These are phyloP conservation scores for Crypturellus tataupa DNA, from an alignment of 2,797 vertebrate species.

Conservation along the genomic window DNA sequence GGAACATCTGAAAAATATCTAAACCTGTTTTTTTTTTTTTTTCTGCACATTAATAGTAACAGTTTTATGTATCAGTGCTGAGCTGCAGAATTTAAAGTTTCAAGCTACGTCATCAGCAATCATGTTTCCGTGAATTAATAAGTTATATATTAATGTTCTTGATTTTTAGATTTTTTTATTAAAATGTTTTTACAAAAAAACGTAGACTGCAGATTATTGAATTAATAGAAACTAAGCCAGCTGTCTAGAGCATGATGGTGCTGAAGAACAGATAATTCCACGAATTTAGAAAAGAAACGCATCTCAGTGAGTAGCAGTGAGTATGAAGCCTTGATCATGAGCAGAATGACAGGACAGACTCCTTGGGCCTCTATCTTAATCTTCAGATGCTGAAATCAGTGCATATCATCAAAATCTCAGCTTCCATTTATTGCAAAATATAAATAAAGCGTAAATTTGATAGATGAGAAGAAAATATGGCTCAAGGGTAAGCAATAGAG, in stretches of 20 bases:
- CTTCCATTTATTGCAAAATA: slow-evolving; percentile 40
- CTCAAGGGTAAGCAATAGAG: slow-evolving; percentile 4
- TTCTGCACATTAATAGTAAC: neutral
- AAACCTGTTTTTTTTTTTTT: neutral
- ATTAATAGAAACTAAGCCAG: neutral
- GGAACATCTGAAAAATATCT: neutral
- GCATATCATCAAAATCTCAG: neutral
- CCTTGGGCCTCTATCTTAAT: neutral
- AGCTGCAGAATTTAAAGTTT: slow-evolving; percentile 1
- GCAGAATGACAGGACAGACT: neutral
- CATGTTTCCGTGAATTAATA: neutral
- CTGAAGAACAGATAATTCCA: neutral
- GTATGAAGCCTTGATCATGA: neutral
- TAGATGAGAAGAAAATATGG: slow-evolving; percentile 48
- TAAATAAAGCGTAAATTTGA: slow-evolving; percentile 51
- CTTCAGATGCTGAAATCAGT: neutral
- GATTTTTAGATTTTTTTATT: neutral
- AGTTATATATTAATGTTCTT: neutral
- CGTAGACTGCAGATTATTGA: neutral
- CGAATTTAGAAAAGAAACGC: slow-evolving; percentile 21
- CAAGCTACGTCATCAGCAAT: neutral
- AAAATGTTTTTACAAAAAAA: neutral
- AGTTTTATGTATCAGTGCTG: neutral
- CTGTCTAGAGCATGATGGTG: neutral
- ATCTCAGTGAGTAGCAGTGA: neutral